A percentile compares a stretch with the other conserved stretches of the same genome.
Evolutionary conservation across 1,140 invertebrate genomes (phyloP).

Genomic region (Rhyzopertha dominica): DNA sequence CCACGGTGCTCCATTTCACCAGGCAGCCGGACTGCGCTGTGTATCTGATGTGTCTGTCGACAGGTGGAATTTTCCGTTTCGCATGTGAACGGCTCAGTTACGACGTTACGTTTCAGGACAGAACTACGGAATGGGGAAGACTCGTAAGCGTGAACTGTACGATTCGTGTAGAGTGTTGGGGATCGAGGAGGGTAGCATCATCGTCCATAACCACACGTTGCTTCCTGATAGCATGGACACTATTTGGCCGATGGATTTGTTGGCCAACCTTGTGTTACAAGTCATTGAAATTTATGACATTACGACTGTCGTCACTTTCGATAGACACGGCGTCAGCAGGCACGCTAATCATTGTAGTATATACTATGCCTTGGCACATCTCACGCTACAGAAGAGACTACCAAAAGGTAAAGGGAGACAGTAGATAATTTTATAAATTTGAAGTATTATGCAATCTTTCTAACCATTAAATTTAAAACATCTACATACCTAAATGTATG

Average conservation of each 20-base stretch:
- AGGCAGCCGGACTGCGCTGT: constrained; percentile 60
- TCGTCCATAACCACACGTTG: constrained; percentile 61
- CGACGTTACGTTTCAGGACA: constrained; percentile 56
- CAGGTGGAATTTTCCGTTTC: constrained; percentile 56
- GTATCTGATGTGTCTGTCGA: constrained; percentile 80
- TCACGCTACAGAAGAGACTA: constrained; percentile 68
- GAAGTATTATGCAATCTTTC: too few species aligned
- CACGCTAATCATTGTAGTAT: constrained; percentile 86
- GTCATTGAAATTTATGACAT: constrained; percentile 69
- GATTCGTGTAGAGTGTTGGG: constrained; percentile 70
- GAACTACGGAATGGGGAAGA: constrained; percentile 61
- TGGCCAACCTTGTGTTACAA: constrained; percentile 67
- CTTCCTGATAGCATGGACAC: constrained; percentile 69
- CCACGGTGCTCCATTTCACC: constrained; percentile 70
- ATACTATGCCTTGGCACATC: constrained; percentile 70
- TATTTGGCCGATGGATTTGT: constrained; percentile 68
- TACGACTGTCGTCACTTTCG: constrained; percentile 86
- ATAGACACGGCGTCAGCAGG: constrained; percentile 80
- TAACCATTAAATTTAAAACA: too few species aligned
- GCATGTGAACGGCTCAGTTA: neutral
- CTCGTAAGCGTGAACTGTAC: constrained; percentile 73
- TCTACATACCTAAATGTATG: too few species aligned
- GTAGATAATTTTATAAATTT: constrained; percentile 16
- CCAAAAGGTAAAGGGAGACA: constrained; percentile 54
- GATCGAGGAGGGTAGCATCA: constrained; percentile 70